Evolutionary conservation across 1,140 invertebrate genomes (phyloP), one percentile per base, ranked within the genome.

Genomic region (Lucilia sericata): DNA sequence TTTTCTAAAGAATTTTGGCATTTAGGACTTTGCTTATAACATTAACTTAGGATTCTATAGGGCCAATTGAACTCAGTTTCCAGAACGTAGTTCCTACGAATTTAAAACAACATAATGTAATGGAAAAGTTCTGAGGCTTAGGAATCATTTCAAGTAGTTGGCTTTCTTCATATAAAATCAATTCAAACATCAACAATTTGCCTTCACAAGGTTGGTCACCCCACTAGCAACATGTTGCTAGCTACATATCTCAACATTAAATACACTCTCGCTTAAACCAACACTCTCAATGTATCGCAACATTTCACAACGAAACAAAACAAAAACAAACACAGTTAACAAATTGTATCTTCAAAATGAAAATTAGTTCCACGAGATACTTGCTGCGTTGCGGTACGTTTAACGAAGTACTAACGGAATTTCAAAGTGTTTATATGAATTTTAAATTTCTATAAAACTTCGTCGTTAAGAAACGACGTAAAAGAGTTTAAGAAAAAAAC

Each of bases 331-430:
- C 49, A 82, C 65, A 14, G 17, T 19, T 25, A 19, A 25, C 82
- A 19, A 74, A 83, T 47, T 70, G 82, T 74, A 83, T 83, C 82
- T 74, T n/a, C 30, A 74, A 42, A 9, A 3, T 19, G 9, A 14
- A 82, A 36, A 42, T 87, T 78, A 88, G 86, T 88, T 74, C 78
- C 74, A 84, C 83, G 36, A 86, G 85, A 82, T 74, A 82, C 81
- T 84, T 85, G 85, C 85, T 87, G 78, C 74, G 30, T 85, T 86
- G 86, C 83, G 85, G 88, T 85, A 81, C 84, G 84, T 84, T 76
- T 70, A 74, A 70, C 8, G 2, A 7, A 70, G 5, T 25, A 70
- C 25, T 30, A 70, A 65, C 81, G 83, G n/a, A 83, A 84, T 70
- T 82, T 84, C 82, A 80, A 86, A 85, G 80, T 82, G 83, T 14